These are phyloP conservation scores for Lasioglossum morio DNA, from an alignment of 2,888 invertebrate genomes.

Conservation along the genomic window DNA sequence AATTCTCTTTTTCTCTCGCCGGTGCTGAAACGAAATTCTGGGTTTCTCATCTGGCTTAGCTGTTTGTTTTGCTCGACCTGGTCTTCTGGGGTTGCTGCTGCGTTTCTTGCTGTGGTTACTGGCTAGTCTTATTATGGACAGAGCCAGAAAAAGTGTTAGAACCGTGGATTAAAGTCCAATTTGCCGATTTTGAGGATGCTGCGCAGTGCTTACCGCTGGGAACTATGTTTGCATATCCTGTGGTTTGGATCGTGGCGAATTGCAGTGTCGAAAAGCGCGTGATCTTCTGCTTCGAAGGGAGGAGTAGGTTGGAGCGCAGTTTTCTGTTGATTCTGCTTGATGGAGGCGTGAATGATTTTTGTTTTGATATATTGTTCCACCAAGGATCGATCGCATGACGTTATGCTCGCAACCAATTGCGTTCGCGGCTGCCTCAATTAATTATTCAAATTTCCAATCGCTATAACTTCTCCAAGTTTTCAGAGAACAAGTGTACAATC, in stretches of 20 bases:
- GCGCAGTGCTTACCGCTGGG: neutral
- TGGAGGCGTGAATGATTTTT: neutral
- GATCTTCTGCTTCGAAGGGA: neutral
- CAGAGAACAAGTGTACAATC: too few species aligned
- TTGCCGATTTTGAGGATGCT: neutral
- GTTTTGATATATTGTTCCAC: neutral
- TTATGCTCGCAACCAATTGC: too few species aligned
- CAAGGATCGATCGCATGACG: too few species aligned
- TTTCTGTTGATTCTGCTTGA: neutral
- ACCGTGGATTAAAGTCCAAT: neutral
- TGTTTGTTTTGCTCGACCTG: neutral
- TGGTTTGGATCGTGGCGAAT: neutral
- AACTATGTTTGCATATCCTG: neutral
- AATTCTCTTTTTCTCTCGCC: constrained; percentile 6
- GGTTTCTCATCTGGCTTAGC: neutral
- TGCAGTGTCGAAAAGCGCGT: neutral
- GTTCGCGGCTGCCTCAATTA: too few species aligned
- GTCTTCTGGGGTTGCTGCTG: neutral
- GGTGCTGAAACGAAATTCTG: neutral
- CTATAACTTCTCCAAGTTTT: too few species aligned
- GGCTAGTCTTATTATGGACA: neutral
- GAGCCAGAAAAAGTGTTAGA: neutral
- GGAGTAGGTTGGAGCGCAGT: neutral
- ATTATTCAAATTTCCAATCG: too few species aligned
- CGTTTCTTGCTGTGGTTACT: neutral